Evolutionary conservation across 2,888 invertebrate genomes (phyloP), one percentile per base, ranked within the genome.

Genomic region (Leptopterna dolabrata): DNA sequence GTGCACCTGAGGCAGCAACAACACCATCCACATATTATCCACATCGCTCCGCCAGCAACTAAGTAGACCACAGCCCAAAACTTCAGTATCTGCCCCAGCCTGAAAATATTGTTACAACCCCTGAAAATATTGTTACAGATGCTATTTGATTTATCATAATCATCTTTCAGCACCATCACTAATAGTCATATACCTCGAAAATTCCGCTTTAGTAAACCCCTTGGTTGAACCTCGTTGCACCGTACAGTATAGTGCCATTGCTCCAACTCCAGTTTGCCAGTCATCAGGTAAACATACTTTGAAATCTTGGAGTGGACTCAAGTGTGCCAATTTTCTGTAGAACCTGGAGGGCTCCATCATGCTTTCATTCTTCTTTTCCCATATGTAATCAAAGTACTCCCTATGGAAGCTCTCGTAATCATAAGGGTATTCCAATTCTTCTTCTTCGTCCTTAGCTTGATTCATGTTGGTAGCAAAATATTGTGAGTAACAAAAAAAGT

Each of bases 21-120:
- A 63, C 83, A 83, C 45, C 70, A 83, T 45, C 83, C 83, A 36
- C 63, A 63, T 2, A 41, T n/a, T n/a, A 63, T 29, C 83, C 83
- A 83, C 16, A 83, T 16, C 30, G 24, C 13, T 24, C 80, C 80
- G 14, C 80, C 80, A 47, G 51, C 51, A 16, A 45, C 51, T 16
- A 51, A 24, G 27, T 80, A 80, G 6, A 51, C 80, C 4, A 80
- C 45, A 16, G 47, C 45, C 80, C 80, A 80, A 45, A 80, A 80
- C 45, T 51, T 80, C 14, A 73, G 16, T 36, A 73, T 16, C 7
- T 73, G 36, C n/a, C 36, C 80, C 24, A 80, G 29, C 27, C 80
- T 80, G 45, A 24, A 80, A 80, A 4, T n/a, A n/a, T 36, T 36
- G 36, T 36, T 36, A 2, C 36, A 36, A n/a, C n/a, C n/a, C n/a